These are phyloP conservation scores for Agrotis exclamationis DNA, from an alignment of 2,888 invertebrate genomes.

Conservation along the genomic window DNA sequence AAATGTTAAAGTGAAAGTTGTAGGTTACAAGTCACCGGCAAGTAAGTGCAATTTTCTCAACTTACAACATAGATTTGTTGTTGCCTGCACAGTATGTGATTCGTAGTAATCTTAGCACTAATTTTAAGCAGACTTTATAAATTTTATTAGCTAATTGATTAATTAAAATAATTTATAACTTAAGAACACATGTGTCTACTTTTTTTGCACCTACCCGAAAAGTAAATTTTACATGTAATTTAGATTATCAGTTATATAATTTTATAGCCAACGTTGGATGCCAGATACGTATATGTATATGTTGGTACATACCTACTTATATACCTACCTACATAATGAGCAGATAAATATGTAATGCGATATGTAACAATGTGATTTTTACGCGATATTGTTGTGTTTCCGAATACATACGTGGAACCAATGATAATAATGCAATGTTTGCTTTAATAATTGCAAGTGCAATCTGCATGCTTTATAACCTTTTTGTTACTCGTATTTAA, in stretches of 20 bases:
- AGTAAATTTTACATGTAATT: too few species aligned
- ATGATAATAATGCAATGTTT: slow-evolving; percentile 14
- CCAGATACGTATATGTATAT: slow-evolving; percentile 12
- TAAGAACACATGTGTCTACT: too few species aligned
- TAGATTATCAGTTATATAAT: slow-evolving; percentile 13
- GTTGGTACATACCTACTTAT: neutral
- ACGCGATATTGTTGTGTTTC: slow-evolving; percentile 44
- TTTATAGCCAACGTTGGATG: slow-evolving; percentile 26
- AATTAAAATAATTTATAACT: too few species aligned
- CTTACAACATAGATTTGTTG: too few species aligned
- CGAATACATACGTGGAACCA: slow-evolving; percentile 9
- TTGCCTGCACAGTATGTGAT: too few species aligned
- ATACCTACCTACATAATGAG: neutral
- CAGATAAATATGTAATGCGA: slow-evolving; percentile 41
- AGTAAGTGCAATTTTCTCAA: too few species aligned
- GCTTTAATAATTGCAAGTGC: neutral
- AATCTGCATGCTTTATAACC: neutral
- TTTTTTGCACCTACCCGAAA: too few species aligned
- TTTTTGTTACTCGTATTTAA: neutral
- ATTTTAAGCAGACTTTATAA: too few species aligned
- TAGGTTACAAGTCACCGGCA: too few species aligned
- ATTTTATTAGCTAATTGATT: too few species aligned
- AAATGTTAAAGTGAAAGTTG: too few species aligned
- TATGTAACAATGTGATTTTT: slow-evolving; percentile 27
- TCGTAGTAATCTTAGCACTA: too few species aligned